Evolutionary conservation across 2,888 invertebrate genomes (phyloP).

Genomic region (Smittia aterrima): DNA sequence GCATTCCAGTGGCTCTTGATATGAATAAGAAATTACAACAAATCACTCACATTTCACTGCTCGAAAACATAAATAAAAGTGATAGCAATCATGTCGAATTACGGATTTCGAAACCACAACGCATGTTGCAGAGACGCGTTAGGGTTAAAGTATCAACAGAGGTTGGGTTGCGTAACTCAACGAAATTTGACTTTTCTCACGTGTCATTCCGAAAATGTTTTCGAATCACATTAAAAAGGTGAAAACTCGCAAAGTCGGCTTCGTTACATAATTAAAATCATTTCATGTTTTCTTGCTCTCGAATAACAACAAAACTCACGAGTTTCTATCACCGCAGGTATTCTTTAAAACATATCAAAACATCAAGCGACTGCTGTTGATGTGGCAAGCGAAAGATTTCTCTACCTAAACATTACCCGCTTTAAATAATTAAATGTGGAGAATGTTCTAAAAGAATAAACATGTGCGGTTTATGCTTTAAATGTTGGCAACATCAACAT

Average conservation of each 20-base stretch:
- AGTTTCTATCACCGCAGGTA: neutral
- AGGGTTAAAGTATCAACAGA: neutral
- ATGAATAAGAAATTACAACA: neutral
- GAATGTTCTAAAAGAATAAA: neutral
- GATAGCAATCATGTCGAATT: neutral
- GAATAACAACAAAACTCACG: neutral
- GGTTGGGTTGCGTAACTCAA: neutral
- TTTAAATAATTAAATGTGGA: conserved; percentile 19
- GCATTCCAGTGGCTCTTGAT: neutral
- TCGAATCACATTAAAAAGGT: conserved; percentile 24
- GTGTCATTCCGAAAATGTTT: conserved; percentile 5
- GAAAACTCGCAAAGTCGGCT: neutral
- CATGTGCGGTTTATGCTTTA: conserved; percentile 9
- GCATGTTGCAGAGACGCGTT: neutral
- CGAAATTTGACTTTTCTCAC: neutral
- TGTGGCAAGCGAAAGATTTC: neutral
- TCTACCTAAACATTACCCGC: neutral
- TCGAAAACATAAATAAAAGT: neutral
- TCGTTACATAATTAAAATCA: conserved; percentile 15
- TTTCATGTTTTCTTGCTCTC: conserved; percentile 8
- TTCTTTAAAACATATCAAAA: neutral
- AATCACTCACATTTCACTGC: neutral
- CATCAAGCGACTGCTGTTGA: neutral
- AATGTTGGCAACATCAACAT: conserved; percentile 15
- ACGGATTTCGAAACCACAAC: neutral